Conservation (phyloP, 1,140 invertebrate genomes). For the Rhyacophila brunnea region DNA sequence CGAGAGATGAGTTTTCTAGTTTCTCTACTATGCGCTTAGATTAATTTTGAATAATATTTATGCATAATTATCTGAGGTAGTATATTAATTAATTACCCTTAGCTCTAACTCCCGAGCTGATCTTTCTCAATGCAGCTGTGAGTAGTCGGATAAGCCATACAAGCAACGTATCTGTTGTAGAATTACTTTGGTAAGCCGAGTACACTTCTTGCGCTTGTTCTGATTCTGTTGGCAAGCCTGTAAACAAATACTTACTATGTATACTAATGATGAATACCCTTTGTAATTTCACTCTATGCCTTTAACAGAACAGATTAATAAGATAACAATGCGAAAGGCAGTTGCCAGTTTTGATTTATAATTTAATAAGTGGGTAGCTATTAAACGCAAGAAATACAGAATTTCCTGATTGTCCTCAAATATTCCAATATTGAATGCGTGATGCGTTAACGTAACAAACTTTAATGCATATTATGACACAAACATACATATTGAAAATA, state of each 20-base stretch:
- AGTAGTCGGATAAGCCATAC: constrained; percentile 21
- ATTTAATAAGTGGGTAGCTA: no score
- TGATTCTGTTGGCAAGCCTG: constrained; percentile 20
- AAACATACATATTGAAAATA: no score
- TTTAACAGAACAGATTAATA: not conserved
- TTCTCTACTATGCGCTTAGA: not conserved
- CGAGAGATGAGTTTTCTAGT: not conserved
- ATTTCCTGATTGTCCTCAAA: no score
- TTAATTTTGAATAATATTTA: not conserved
- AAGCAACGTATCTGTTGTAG: constrained; percentile 18
- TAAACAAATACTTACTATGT: not conserved
- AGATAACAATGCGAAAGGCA: no score
- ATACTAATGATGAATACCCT: not conserved
- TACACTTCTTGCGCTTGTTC: constrained; percentile 17
- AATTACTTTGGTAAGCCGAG: constrained; percentile 6
- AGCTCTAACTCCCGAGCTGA: not conserved
- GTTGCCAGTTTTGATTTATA: no score
- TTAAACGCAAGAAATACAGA: no score
- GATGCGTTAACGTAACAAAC: no score
- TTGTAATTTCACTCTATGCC: not conserved
- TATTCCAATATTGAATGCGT: no score
- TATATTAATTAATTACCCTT: not conserved
- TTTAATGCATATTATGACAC: no score
- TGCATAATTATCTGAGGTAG: no score
- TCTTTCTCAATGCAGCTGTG: constrained; percentile 19